Base-by-base conservation (phyloP, 2,888 invertebrate genomes). In the Epistrophella euchroma region DNA sequence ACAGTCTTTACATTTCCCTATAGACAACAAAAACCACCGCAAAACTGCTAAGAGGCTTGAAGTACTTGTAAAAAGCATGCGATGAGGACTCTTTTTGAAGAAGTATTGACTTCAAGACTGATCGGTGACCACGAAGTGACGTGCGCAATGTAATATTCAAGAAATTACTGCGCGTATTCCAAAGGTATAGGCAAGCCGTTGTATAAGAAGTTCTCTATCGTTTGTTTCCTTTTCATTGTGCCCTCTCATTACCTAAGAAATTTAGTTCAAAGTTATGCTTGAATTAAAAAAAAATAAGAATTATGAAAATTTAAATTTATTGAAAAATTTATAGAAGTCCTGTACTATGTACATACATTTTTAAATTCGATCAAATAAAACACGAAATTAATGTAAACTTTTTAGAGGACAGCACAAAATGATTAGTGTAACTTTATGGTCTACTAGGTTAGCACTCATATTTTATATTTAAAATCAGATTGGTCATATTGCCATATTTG, bases 121-220 rank as follows among this genome's bases (percentile, higher is more conserved):
- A 86, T 82, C 82, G 86, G 77, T 86, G 86, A 86, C 86, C 86
- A 86, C 86, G 74, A 82, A 86, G 77, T 86, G 86, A 86, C 82
- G 82, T 86, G 82, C 86, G 86, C 86, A 82, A 82, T 72, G 82
- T 73, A 74, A 82, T 60, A 77, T 77, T 52, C 68, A 86, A 81
- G 82, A 86, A 81, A 86, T 82, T 82, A 77, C 58, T 74, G 82
- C 86, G 86, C 86, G 77, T 78, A 78, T 70, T 56, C 64, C 37
- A 77, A 66, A 43, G 68, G 15, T 66, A 64, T 35, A 71, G 55
- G 80, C 70, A 72, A 22, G 60, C 37, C 9, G 15, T 37, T 5
- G 19, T 58, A 40, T 40, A 35, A 9, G 47, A 45, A 60, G 71
- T 32, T 79, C 52, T 17, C 17, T 32, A 2, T 22, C 17, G 25